Evolutionary conservation across 2,797 vertebrate species (phyloP).

Genomic region (Luscinia megarhynchos): DNA sequence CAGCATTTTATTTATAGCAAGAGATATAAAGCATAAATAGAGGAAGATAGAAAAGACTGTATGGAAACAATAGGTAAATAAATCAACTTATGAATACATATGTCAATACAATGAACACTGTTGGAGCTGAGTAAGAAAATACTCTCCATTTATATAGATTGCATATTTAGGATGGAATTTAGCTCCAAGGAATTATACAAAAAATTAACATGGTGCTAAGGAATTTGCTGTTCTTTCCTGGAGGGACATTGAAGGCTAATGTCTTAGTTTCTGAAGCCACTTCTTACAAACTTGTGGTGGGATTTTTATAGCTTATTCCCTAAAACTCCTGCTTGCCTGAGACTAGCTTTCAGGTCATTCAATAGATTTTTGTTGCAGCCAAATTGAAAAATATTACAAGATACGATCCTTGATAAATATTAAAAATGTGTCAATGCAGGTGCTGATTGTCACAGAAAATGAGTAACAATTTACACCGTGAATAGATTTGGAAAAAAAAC

Average conservation of each 20-base stretch:
- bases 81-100: background rate
- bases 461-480: background rate
- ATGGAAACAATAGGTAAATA: background rate
- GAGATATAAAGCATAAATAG: background rate
- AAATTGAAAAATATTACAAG: background rate
- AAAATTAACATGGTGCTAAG: background rate
- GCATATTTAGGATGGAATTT: background rate
- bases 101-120: accelerated
- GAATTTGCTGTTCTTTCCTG: background rate
- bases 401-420: background rate
- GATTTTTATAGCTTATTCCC: background rate
- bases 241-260: background rate
- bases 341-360: background rate
- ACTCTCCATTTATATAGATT: background rate
- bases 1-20: background rate
- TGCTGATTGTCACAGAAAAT: background rate
- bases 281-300: accelerated
- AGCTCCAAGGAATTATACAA: background rate
- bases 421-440: background rate
- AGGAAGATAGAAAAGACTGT: background rate
- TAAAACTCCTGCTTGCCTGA: background rate
- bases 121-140: background rate
- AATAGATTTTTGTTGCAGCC: background rate
- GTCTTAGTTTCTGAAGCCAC: background rate
- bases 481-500: background rate